Conservation (phyloP, 2,797 vertebrate species). For the Acrocephalus scirpaceus region DNA sequence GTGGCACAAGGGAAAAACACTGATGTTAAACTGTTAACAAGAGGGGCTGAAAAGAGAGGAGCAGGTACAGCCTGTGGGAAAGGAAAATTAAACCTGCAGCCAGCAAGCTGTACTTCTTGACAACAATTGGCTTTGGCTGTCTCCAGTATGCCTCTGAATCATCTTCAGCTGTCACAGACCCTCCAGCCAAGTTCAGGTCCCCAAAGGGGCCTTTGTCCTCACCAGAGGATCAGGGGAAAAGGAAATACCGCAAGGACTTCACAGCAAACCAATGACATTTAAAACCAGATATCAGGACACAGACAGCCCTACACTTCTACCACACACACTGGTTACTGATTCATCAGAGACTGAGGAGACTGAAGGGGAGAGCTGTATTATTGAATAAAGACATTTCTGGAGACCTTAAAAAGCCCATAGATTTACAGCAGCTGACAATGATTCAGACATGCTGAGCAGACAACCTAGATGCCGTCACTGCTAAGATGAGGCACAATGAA, state of each 20-base stretch:
- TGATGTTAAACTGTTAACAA: neutral
- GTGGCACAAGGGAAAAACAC: neutral
- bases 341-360: neutral
- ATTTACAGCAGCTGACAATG: conserved; percentile 52
- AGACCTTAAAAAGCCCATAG: conserved; percentile 2
- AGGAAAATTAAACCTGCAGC: neutral
- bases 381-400: neutral
- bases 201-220: neutral
- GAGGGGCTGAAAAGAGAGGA: neutral
- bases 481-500: neutral
- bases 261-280: conserved; percentile 16
- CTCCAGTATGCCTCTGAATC: neutral
- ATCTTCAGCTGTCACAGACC: neutral
- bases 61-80: neutral
- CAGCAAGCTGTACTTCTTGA: neutral
- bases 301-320: neutral
- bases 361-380: neutral
- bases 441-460: conserved; percentile 15
- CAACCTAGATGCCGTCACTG: neutral
- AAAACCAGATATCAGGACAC: neutral
- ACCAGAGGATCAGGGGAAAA: neutral
- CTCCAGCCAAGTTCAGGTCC: neutral
- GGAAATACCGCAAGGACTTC: neutral
- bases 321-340: neutral
- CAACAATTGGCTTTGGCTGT: neutral